A percentile compares a stretch with the other conserved stretches of the same genome.
Evolutionary conservation across 2,113 vertebrate species (phyloP).

Genomic region (Oenanthe melanoleuca): DNA sequence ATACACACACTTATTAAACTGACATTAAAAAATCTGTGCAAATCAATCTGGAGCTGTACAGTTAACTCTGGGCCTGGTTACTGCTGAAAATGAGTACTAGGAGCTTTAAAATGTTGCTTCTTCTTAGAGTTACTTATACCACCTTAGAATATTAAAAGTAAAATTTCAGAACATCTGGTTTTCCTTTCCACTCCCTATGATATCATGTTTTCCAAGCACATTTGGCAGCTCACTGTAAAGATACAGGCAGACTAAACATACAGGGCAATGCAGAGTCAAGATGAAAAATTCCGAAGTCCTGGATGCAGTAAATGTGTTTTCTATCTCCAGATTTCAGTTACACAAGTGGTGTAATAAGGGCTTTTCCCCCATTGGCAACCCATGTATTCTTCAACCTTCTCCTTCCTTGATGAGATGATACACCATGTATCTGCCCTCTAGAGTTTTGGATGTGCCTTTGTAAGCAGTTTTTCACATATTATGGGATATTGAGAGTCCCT

Average conservation of each 20-base stretch:
- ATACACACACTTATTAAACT: background rate
- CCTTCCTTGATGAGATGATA: conserved; percentile 18
- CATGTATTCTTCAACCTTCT: background rate
- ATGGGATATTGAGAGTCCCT: background rate
- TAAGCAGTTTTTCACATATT: background rate
- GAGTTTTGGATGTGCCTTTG: background rate
- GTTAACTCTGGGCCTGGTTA: background rate
- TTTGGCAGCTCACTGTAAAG: conserved; percentile 52
- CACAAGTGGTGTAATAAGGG: background rate
- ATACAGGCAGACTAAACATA: conserved; percentile 63
- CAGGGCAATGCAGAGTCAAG: conserved; percentile 1
- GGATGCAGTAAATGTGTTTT: background rate
- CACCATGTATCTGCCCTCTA: background rate
- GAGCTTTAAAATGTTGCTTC: background rate
- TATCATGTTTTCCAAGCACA: conserved; percentile 64
- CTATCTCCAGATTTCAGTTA: conserved; percentile 9
- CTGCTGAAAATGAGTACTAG: background rate
- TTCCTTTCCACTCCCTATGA: conserved; percentile 64
- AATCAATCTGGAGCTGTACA: background rate
- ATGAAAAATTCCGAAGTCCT: conserved; percentile 34
- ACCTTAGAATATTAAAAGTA: background rate
- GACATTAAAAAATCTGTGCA: background rate
- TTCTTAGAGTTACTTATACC: background rate
- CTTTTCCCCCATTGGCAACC: background rate
- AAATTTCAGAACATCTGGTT: conserved; percentile 56